Conservation (phyloP, 2,113 vertebrate species). For the Upupa epops region DNA sequence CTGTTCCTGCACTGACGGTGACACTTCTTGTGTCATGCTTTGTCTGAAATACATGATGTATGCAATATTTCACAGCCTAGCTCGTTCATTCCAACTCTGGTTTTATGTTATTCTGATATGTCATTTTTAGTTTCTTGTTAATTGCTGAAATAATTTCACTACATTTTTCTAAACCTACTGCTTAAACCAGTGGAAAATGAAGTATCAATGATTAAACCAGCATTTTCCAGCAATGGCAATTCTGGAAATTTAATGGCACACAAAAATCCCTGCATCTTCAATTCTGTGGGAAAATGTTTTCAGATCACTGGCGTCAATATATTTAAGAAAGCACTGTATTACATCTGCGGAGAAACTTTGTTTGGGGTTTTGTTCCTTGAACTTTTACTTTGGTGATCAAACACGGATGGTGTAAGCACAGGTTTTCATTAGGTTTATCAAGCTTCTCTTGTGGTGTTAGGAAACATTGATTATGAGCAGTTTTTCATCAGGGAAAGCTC, state of each 20-base stretch:
- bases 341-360: not conserved
- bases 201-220: not conserved
- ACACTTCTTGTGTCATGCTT: not conserved
- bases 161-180: not conserved
- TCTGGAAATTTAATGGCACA: not conserved
- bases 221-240: not conserved
- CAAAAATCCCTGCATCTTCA: not conserved
- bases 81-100: not conserved
- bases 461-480: not conserved
- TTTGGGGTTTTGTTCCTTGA: not conserved
- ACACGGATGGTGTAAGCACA: not conserved
- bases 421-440: not conserved
- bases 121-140: not conserved
- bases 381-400: not conserved
- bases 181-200: not conserved
- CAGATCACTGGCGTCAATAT: fast-evolving
- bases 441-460: not conserved
- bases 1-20: not conserved
- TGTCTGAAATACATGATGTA: not conserved
- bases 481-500: slow-evolving; percentile 36
- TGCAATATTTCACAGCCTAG: not conserved
- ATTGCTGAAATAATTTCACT: too few relatives aligned
- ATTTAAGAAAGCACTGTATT: not conserved
- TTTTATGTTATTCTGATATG: not conserved
- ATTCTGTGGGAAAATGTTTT: not conserved